phyloP scores from a whole-genome alignment of 2,797 vertebrate genomes.

The Ceryle rudis region DNA sequence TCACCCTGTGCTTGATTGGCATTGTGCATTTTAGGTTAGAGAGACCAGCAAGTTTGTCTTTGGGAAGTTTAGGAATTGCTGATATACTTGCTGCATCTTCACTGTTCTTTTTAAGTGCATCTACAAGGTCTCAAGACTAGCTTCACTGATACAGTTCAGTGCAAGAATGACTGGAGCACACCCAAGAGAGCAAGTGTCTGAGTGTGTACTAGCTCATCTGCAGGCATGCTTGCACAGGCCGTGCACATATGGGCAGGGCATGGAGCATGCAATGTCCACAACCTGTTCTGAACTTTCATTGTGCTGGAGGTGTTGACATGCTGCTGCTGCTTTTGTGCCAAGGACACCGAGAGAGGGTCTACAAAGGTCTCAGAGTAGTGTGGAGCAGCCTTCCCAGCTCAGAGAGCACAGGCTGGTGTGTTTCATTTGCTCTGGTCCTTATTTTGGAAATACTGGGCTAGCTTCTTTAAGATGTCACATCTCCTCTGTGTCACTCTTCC shows the following conservation, averaged over 20 bases:
- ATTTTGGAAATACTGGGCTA: not conserved
- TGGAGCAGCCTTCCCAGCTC: not conserved
- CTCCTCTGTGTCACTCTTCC: not conserved
- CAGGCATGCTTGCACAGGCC: not conserved
- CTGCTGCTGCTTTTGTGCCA: not conserved
- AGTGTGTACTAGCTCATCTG: not conserved
- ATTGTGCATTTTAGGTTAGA: not conserved
- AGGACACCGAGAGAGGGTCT: not conserved
- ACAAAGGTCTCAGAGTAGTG: not conserved
- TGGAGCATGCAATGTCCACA: not conserved
- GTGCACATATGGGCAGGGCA: not conserved
- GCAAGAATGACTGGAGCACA: not conserved
- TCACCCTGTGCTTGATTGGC: not conserved
- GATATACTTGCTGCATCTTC: not conserved
- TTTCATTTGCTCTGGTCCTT: not conserved
- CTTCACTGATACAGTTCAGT: not conserved
- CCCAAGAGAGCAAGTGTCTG: not conserved
- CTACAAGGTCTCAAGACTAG: not conserved
- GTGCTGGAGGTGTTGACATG: not conserved
- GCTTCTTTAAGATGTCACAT: not conserved
- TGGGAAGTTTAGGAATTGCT: not conserved
- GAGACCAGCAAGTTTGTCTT: not conserved
- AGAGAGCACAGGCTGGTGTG: not conserved
- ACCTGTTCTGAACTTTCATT: not conserved
- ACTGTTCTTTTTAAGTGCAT: not conserved